Evolutionary conservation across 2,113 vertebrate genomes (phyloP).

Genomic region (Gila orcuttii): DNA sequence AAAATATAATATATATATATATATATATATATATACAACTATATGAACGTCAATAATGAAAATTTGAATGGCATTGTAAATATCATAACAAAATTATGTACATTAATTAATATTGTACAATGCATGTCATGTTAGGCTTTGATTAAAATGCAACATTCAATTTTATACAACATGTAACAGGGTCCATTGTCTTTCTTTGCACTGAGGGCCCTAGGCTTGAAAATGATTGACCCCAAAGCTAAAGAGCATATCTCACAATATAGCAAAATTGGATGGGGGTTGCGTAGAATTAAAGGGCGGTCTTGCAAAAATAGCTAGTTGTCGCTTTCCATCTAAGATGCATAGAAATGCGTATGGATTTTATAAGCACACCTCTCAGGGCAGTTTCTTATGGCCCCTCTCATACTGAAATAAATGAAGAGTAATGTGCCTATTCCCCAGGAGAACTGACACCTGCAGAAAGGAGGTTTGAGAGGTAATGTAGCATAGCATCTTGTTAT

Average conservation of each 20-base stretch:
- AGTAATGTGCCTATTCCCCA: slow-evolving; percentile 68
- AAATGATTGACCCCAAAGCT: not conserved
- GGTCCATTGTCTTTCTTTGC: not conserved
- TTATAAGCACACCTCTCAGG: slow-evolving; percentile 38
- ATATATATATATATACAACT: not conserved
- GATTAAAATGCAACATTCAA: not conserved
- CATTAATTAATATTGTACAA: not conserved
- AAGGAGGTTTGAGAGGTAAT: slow-evolving; percentile 75
- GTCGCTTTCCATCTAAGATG: slow-evolving; percentile 29
- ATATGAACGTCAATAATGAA: not conserved
- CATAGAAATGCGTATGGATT: slow-evolving; percentile 26
- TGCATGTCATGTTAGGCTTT: not conserved
- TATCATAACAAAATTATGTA: not conserved
- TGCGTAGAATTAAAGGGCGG: not conserved
- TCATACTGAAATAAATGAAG: slow-evolving; percentile 74
- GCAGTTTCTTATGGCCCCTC: slow-evolving; percentile 62
- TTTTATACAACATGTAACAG: not conserved
- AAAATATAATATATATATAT: not conserved
- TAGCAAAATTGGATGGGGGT: not conserved
- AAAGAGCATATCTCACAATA: not conserved
- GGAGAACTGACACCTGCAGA: slow-evolving; percentile 64
- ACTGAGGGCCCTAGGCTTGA: not conserved
- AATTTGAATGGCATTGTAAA: not conserved
- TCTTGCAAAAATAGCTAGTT: slow-evolving; percentile 30
- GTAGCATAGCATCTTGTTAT: slow-evolving; percentile 77